A percentile compares a stretch with the other conserved stretches of the same genome.
Evolutionary conservation across 2,113 vertebrate genomes (phyloP).

Genomic region (Grammatotria lemairii): DNA sequence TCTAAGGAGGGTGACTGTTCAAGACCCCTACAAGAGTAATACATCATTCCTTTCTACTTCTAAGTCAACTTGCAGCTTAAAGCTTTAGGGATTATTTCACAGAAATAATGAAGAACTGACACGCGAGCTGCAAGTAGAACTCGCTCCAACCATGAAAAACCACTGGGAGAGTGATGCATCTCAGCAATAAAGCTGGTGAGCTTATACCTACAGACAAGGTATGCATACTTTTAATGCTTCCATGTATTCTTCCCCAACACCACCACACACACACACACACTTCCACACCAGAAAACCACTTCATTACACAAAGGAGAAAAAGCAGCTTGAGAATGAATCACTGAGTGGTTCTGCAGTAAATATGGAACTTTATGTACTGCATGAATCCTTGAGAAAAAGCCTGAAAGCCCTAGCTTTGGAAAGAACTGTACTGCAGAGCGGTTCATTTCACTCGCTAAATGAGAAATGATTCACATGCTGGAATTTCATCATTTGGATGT

Average conservation of each 20-base stretch:
- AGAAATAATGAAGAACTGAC: background rate
- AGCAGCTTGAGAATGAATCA: background rate
- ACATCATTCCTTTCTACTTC: background rate
- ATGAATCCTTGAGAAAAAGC: background rate
- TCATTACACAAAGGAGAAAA: constrained; percentile 9
- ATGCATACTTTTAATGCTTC: background rate
- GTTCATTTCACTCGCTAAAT: background rate
- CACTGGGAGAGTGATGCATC: background rate
- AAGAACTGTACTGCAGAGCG: background rate
- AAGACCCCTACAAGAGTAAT: background rate
- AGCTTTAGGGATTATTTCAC: background rate
- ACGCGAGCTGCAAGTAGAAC: background rate
- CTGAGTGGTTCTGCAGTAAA: background rate
- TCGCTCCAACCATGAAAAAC: background rate
- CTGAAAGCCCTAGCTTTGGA: background rate
- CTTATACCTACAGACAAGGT: background rate
- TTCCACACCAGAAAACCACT: background rate
- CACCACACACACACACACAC: background rate
- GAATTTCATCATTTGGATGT: background rate
- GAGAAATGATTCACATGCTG: background rate
- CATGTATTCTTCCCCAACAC: background rate
- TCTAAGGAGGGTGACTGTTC: background rate
- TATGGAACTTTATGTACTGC: background rate
- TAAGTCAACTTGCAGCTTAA: background rate
- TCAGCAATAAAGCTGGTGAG: background rate